Evolutionary conservation across 2,888 invertebrate species (phyloP).

Genomic region (Tetragonisca angustula): DNA sequence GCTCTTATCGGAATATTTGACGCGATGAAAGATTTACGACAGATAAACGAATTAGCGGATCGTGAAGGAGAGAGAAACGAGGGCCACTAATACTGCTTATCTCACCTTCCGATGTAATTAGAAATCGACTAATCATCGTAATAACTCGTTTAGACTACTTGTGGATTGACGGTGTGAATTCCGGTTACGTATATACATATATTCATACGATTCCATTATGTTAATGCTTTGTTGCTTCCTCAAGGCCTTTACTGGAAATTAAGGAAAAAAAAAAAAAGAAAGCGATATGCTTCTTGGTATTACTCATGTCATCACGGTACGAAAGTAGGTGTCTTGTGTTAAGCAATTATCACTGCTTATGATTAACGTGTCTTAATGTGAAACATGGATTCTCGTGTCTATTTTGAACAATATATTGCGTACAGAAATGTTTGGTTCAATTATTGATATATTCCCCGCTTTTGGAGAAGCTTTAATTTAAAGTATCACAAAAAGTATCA

Average conservation of each 20-base stretch:
- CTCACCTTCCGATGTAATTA: conserved; percentile 37
- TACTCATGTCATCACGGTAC: background rate
- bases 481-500: background rate
- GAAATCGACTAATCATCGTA: conserved; percentile 47
- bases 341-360: background rate
- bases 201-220: conserved; percentile 6
- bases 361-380: background rate
- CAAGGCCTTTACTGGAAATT: background rate
- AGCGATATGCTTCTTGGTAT: background rate
- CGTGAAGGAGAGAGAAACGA: background rate
- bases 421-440: background rate
- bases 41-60: conserved; percentile 32
- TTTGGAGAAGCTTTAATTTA: background rate
- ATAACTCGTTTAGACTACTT: conserved; percentile 44
- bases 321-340: background rate
- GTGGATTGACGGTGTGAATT: conserved; percentile 27
- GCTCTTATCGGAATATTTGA: background rate
- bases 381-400: background rate
- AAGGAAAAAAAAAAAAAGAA: background rate
- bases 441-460: background rate
- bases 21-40: conserved; percentile 19
- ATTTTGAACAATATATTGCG: background rate
- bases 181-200: conserved; percentile 5
- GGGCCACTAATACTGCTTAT: conserved; percentile 25
- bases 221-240: background rate